Evolutionary conservation across 1,140 invertebrate genomes (phyloP).

Genomic region (Batillaria attramentaria): DNA sequence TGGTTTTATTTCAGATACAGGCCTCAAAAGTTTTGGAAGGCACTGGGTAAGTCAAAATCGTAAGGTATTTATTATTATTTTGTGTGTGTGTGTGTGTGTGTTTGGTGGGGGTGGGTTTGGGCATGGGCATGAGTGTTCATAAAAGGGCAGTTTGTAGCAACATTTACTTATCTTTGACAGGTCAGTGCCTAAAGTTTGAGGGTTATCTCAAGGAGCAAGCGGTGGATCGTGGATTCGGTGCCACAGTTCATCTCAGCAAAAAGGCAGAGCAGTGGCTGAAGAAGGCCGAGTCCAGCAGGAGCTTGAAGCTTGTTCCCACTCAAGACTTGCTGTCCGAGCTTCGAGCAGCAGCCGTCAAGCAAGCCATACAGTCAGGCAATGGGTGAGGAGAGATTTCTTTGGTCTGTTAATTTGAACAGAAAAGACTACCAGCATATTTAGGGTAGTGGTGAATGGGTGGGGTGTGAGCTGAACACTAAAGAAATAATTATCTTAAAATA

Average conservation of each 20-base stretch:
- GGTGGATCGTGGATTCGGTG: slow-evolving; percentile 58
- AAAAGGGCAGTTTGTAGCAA: neutral
- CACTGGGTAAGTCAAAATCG: slow-evolving; percentile 72
- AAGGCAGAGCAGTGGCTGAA: slow-evolving; percentile 60
- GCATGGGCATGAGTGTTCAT: neutral
- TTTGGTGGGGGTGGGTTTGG: neutral
- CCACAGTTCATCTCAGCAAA: slow-evolving; percentile 59
- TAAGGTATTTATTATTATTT: neutral
- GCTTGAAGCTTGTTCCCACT: slow-evolving; percentile 29
- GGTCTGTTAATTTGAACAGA: too few relatives aligned
- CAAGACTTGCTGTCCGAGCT: slow-evolving; percentile 38
- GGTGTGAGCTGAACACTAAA: too few relatives aligned
- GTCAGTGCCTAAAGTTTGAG: slow-evolving; percentile 66
- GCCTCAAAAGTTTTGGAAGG: slow-evolving; percentile 78
- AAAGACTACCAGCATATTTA: too few relatives aligned
- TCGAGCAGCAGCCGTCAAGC: slow-evolving; percentile 20
- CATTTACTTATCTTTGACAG: slow-evolving; percentile 50
- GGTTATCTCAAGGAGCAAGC: slow-evolving; percentile 63
- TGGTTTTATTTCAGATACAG: slow-evolving; percentile 64
- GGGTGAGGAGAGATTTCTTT: slow-evolving; percentile 14
- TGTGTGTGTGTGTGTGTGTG: neutral
- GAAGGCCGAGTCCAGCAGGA: slow-evolving; percentile 20
- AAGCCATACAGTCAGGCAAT: neutral
- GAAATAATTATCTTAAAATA: too few relatives aligned
- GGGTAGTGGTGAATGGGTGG: too few relatives aligned